Percentiles rank a stretch among this genome's conserved stretches.
Evolutionary conservation across 2,113 vertebrate species (phyloP).

Genomic region (Nycticorax nycticorax): DNA sequence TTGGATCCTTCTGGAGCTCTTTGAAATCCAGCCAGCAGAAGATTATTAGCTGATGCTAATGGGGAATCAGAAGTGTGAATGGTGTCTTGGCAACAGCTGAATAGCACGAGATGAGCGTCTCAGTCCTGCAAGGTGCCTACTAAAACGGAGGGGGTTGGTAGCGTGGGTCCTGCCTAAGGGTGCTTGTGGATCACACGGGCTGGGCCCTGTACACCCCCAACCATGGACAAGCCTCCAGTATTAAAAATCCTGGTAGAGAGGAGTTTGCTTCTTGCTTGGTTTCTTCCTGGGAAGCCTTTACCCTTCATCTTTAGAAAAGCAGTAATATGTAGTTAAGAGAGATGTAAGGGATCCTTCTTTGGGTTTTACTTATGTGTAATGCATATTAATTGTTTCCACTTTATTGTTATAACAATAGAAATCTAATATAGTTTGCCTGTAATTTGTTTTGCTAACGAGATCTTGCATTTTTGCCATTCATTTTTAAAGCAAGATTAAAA

Average conservation of each 20-base stretch:
- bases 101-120: background rate
- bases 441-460: background rate
- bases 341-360: background rate
- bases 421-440: background rate
- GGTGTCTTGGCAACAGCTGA: background rate
- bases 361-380: background rate
- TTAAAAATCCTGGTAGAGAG: background rate
- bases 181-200: background rate
- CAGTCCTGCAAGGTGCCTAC: background rate
- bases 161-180: background rate
- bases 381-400: background rate
- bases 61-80: background rate
- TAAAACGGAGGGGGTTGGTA: background rate
- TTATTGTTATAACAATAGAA: background rate
- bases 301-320: background rate
- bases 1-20: background rate
- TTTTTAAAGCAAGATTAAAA: background rate
- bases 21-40: background rate
- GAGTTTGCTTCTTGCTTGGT: background rate
- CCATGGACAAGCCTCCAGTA: background rate
- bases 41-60: background rate
- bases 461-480: background rate
- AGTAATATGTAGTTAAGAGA: background rate
- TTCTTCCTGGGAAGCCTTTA: background rate
- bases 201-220: background rate